Conservation (phyloP, 2,113 vertebrate genomes). For the Amazona guildingii region DNA sequence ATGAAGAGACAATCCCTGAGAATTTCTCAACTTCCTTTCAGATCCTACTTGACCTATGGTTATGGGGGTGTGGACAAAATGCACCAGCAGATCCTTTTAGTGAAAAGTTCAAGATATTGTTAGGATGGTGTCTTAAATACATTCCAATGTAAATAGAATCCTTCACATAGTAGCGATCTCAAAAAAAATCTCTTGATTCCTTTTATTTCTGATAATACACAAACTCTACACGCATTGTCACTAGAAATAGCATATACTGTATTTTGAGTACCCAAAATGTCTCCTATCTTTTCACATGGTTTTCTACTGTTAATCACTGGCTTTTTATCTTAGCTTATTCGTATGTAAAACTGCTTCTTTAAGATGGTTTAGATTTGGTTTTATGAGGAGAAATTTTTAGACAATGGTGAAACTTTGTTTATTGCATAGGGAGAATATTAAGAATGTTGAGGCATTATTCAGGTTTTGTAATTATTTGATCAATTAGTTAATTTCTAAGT, state of each 20-base stretch:
- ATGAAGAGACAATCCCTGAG: neutral
- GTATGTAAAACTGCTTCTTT: neutral
- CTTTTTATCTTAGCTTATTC: slow-evolving; percentile 18
- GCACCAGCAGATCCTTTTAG: neutral
- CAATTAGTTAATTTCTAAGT: neutral
- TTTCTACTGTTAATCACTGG: neutral
- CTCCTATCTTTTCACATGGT: neutral
- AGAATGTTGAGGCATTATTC: neutral
- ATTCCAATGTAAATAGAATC: neutral
- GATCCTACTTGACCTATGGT: neutral
- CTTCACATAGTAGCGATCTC: neutral
- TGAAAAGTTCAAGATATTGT: neutral
- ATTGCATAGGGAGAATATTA: neutral
- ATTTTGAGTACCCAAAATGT: slow-evolving; percentile 5
- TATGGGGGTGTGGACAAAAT: neutral
- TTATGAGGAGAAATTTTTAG: slow-evolving; percentile 58
- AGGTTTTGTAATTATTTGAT: neutral
- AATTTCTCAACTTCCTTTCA: neutral
- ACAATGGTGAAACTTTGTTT: slow-evolving; percentile 1
- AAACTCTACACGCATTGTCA: neutral
- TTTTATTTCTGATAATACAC: neutral
- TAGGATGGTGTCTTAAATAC: neutral
- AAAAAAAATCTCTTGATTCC: neutral
- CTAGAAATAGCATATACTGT: neutral
- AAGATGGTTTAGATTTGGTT: slow-evolving; percentile 9